phyloP scores from a whole-genome alignment of 2,888 invertebrate species.

The Blomia tropicalis region DNA sequence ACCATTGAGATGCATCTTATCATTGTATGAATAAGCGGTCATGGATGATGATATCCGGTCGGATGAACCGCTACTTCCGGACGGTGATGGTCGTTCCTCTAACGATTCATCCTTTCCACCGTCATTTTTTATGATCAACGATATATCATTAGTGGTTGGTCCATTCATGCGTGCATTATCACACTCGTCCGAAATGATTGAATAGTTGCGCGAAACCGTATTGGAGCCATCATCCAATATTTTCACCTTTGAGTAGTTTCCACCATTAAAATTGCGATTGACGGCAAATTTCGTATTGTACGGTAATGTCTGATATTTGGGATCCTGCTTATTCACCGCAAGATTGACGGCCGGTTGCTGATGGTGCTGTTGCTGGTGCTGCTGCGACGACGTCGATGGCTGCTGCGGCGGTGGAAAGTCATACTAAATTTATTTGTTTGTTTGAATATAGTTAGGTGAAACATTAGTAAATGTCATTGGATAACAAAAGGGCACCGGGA shows the following conservation, averaged over 20 bases:
- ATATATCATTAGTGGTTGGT: slow-evolving; percentile 24
- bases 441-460: too few relatives aligned
- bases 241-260: slow-evolving; percentile 33
- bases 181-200: background rate
- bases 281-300: slow-evolving; percentile 65
- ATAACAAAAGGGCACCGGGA: too few relatives aligned
- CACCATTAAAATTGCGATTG: slow-evolving; percentile 34
- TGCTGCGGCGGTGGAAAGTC: background rate
- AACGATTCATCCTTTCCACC: slow-evolving; percentile 10
- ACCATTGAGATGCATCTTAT: slow-evolving; percentile 1
- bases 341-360: background rate
- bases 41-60: slow-evolving; percentile 17
- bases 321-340: slow-evolving; percentile 41
- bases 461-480: too few relatives aligned
- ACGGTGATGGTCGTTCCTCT: slow-evolving; percentile 25
- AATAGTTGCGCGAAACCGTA: background rate
- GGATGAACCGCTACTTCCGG: slow-evolving; percentile 24
- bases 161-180: slow-evolving; percentile 26
- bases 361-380: background rate
- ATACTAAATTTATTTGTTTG: background rate
- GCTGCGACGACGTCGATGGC: too few relatives aligned
- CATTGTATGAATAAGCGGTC: background rate
- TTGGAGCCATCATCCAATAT: background rate
- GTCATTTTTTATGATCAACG: slow-evolving; percentile 26
- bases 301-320: slow-evolving; percentile 77